These are phyloP conservation scores for Zosterops japonicus DNA, from an alignment of 2,113 vertebrate species.

Conservation along the genomic window DNA sequence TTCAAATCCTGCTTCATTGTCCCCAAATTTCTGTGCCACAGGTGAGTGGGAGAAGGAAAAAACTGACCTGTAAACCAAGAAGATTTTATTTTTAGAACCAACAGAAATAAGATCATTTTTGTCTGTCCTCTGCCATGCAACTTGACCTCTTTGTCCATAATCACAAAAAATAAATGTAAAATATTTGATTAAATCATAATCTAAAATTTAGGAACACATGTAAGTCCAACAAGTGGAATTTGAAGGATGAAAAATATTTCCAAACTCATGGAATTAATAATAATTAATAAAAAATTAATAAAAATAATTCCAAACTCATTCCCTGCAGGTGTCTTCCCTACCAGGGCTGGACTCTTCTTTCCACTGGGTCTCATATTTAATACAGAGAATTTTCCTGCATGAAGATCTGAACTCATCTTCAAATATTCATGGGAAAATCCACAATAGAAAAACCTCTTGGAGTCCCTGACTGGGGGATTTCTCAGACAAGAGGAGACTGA, in stretches of 20 bases:
- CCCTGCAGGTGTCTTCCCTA: not conserved
- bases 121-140: not conserved
- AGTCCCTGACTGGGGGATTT: not conserved
- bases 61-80: not conserved
- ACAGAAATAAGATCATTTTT: rapidly evolving
- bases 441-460: not conserved
- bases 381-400: not conserved
- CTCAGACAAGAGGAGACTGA: not conserved
- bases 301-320: not conserved
- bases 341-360: not conserved
- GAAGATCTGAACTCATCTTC: not conserved
- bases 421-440: not conserved
- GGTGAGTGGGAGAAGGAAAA: not conserved
- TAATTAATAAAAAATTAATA: no score
- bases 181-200: not conserved
- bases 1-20: not conserved
- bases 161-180: not conserved
- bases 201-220: not conserved
- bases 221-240: not conserved
- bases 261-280: no score
- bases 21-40: not conserved
- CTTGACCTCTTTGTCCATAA: not conserved
- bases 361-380: not conserved
- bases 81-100: not conserved
- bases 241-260: not conserved